phyloP scores from a whole-genome alignment of 1,140 invertebrate genomes.

The Charaxes varanes region DNA sequence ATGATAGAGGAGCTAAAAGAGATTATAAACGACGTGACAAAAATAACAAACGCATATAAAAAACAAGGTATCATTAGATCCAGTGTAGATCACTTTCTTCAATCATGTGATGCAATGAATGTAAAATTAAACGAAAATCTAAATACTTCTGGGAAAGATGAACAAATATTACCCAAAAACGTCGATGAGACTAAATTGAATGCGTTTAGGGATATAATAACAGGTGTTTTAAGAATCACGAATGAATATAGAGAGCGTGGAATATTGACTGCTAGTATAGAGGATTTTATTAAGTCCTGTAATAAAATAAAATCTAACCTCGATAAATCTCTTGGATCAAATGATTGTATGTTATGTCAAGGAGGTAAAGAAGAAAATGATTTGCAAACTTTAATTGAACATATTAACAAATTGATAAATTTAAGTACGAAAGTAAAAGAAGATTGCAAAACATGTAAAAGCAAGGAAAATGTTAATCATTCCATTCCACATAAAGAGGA shows the following conservation, averaged over 20 bases:
- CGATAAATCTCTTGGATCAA: slow-evolving; percentile 7
- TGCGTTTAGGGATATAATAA: slow-evolving; percentile 24
- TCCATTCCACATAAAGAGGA: not conserved
- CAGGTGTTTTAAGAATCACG: slow-evolving; percentile 26
- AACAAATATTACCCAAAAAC: not conserved
- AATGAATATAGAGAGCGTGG: slow-evolving; percentile 26
- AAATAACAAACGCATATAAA: not conserved
- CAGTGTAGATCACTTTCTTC: not conserved
- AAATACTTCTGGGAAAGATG: slow-evolving; percentile 7
- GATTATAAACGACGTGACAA: not conserved
- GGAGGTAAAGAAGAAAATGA: slow-evolving; percentile 12
- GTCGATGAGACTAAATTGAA: slow-evolving; percentile 8
- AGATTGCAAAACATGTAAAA: slow-evolving; percentile 17
- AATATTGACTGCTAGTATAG: slow-evolving; percentile 24
- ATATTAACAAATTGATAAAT: slow-evolving; percentile 27
- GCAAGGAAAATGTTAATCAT: slow-evolving; percentile 25
- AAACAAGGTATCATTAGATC: not conserved
- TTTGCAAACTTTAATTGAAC: slow-evolving; percentile 19
- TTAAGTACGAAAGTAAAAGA: slow-evolving; percentile 24
- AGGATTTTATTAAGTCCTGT: slow-evolving; percentile 24
- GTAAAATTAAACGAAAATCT: slow-evolving; percentile 16
- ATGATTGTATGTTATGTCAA: no score
- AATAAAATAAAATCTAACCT: slow-evolving; percentile 30
- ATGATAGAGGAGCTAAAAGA: slow-evolving; percentile 2
- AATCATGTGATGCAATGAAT: not conserved